phyloP scores from a whole-genome alignment of 2,113 vertebrate genomes.

The Xenus cinereus region DNA sequence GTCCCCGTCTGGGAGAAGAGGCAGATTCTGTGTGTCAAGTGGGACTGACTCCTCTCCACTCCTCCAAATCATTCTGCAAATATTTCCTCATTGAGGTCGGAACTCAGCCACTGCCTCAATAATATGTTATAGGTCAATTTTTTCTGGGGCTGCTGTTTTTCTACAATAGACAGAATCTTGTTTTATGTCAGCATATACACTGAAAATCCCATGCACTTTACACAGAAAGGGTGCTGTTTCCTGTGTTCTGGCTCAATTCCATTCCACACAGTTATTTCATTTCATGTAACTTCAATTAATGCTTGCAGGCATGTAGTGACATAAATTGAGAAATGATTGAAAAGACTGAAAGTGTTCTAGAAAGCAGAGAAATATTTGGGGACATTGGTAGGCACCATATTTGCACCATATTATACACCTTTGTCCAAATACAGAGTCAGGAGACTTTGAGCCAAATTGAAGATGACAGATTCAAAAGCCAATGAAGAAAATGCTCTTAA shows the following conservation, averaged over 20 bases:
- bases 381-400: background rate
- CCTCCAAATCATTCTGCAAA: background rate
- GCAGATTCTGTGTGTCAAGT: background rate
- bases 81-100: background rate
- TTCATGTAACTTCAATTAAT: background rate
- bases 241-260: background rate
- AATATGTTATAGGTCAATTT: background rate
- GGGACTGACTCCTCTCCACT: background rate
- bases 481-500: background rate
- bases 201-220: background rate
- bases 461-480: background rate
- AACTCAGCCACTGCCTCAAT: background rate
- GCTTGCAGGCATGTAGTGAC: background rate
- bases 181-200: background rate
- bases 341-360: background rate
- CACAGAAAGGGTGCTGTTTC: background rate
- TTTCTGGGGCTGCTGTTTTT: background rate
- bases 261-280: background rate
- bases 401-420: background rate
- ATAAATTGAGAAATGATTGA: background rate
- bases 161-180: background rate
- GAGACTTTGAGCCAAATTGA: background rate
- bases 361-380: background rate
- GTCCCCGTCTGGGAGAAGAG: background rate
- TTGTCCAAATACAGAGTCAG: background rate